Evolutionary conservation across 2,888 invertebrate genomes (phyloP).

Genomic region (Sesia bembeciformis): DNA sequence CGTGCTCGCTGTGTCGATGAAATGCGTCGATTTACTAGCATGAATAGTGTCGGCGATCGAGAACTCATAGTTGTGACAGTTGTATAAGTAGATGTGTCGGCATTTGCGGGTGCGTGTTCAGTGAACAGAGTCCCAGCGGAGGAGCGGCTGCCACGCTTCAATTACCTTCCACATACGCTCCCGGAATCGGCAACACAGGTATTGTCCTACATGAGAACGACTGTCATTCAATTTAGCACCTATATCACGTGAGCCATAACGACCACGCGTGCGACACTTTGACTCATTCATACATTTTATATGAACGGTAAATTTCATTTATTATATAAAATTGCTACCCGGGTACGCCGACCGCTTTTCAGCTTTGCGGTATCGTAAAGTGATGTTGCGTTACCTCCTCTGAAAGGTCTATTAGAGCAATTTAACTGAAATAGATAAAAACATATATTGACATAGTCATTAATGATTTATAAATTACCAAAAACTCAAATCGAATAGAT

Average conservation of each 20-base stretch:
- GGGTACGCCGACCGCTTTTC: not conserved
- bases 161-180: conserved; percentile 52
- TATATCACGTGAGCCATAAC: not conserved
- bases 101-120: conserved; percentile 7
- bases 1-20: too few relatives aligned
- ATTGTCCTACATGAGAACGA: conserved; percentile 26
- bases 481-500: too few relatives aligned
- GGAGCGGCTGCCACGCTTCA: conserved; percentile 44
- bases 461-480: not conserved
- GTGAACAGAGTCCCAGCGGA: conserved; percentile 33
- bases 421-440: not conserved
- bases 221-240: conserved; percentile 33
- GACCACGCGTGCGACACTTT: not conserved
- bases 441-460: not conserved
- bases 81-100: conserved; percentile 2
- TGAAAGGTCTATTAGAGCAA: not conserved
- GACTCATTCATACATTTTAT: not conserved
- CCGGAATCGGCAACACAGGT: conserved; percentile 39
- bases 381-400: not conserved
- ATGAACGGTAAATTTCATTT: not conserved
- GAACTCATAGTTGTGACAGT: not conserved
- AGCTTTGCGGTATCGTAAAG: not conserved
- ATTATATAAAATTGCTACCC: not conserved
- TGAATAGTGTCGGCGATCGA: not conserved
- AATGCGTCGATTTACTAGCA: too few relatives aligned